Percentiles rank a stretch among this genome's conserved stretches.
phyloP scores from a whole-genome alignment of 2,113 vertebrate genomes.

The Nesoenas mayeri region DNA sequence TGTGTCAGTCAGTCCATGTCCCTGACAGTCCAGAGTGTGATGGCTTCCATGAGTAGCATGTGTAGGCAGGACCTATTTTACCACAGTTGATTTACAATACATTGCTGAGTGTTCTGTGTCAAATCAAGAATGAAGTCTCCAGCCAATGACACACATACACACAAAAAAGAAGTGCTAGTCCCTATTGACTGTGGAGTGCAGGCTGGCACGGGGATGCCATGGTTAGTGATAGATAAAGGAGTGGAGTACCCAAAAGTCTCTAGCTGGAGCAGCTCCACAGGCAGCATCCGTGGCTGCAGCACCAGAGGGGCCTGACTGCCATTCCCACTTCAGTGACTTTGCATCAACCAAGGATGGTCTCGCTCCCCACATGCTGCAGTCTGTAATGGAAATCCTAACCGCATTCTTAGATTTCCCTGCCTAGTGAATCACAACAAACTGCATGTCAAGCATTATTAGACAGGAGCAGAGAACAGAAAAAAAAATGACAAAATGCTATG shows the following conservation, averaged over 20 bases:
- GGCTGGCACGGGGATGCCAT: background rate
- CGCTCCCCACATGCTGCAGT: background rate
- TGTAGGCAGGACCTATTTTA: background rate
- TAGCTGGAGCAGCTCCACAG: background rate
- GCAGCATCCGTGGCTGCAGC: background rate
- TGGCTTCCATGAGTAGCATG: background rate
- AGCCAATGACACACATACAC: background rate
- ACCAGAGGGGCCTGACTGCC: background rate
- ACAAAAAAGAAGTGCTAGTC: too few relatives aligned
- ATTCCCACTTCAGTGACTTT: background rate
- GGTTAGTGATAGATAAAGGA: background rate
- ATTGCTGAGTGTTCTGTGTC: background rate
- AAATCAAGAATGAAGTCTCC: background rate
- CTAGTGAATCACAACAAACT: background rate
- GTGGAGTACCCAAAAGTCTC: background rate
- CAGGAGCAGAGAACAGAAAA: background rate
- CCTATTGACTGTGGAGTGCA: background rate
- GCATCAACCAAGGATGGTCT: background rate
- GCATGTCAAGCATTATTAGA: background rate
- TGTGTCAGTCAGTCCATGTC: too few relatives aligned
- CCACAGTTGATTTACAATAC: background rate
- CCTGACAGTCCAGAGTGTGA: background rate
- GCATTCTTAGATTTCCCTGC: background rate
- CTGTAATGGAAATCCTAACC: background rate
- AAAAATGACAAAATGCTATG: background rate